Base-by-base conservation (phyloP, 2,797 vertebrate species). In the Carcharodon carcharias region DNA sequence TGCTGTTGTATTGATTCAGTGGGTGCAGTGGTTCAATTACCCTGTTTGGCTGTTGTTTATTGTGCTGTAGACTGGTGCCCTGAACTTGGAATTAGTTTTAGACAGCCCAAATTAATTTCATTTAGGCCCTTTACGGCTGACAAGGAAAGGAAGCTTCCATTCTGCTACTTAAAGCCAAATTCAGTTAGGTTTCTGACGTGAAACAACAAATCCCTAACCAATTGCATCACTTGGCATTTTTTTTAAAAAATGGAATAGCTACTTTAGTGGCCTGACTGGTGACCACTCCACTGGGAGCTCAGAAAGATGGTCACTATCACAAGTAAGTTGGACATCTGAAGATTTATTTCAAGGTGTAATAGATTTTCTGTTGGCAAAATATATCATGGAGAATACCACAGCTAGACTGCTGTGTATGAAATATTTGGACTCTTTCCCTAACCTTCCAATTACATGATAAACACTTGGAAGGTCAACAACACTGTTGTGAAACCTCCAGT, bases 1-100 rank as follows among this genome's bases (percentile, higher is more conserved):
- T 54, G 40, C 23, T 26, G 23, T 93, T 45, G n/a, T 71, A 95
- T 95, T 95, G 93, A 95, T 95, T 95, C 93, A 95, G 63, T 69
- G 40, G 35, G 65, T 35, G 50, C 26, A 16, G 11, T n/a, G 5
- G 63, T 69, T 71, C 50, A 50, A 73, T 95, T 71, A 8, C 28
- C 11, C 4, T 50, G 65, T 71, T 71, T 71, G n/a, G 5, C 31
- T n/a, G 82, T 16, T 63, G 31, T 65, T 92, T 63, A 71, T 7
- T 95, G 93, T 95, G 93, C 93, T 69, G 63, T 54, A 61, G 63
- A 50, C 93, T 71, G 93, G n/a, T 54, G 6, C 40, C 12, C 65
- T 35, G 12, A 2, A 71, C 65, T 54, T 1, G 45, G 67, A 95
- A 54, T 95, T 95, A 54, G 40, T 54, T 69, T 71, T 14, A 95